Conservation (phyloP, 2,797 vertebrate species). For the Anabas testudineus region DNA sequence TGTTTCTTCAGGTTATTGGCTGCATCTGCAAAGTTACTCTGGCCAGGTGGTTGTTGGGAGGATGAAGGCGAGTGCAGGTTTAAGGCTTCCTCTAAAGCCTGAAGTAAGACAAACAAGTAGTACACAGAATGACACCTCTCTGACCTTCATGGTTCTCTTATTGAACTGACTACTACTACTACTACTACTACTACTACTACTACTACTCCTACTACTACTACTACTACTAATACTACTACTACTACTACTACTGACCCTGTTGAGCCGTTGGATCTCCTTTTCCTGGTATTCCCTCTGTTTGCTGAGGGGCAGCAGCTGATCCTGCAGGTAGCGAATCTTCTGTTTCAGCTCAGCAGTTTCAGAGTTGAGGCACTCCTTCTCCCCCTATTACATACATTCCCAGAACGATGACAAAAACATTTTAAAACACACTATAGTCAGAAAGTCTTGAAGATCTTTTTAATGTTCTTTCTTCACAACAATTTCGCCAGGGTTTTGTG, state of each 20-base stretch:
- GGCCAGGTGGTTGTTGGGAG: slow-evolving; percentile 82
- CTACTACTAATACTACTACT: too few species aligned
- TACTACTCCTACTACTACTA: too few species aligned
- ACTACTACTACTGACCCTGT: slow-evolving; percentile 90
- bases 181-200: too few species aligned
- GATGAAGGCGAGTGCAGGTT: slow-evolving; percentile 88
- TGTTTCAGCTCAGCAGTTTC: slow-evolving; percentile 94
- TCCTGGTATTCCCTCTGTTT: slow-evolving; percentile 97
- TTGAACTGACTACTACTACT: too few species aligned
- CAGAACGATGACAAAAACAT: slow-evolving; percentile 2
- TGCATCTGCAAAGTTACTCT: slow-evolving; percentile 83
- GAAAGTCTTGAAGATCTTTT: not conserved
- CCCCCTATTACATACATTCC: slow-evolving; percentile 81
- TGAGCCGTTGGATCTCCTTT: slow-evolving; percentile 96
- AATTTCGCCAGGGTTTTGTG: not conserved
- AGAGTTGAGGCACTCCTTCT: slow-evolving; percentile 91
- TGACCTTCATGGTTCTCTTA: not conserved
- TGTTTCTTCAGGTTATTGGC: slow-evolving; percentile 87
- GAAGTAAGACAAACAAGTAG: slow-evolving; percentile 16
- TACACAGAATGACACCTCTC: not conserved
- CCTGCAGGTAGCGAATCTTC: slow-evolving; percentile 93
- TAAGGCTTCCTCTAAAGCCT: slow-evolving; percentile 96
- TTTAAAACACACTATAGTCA: too few species aligned
- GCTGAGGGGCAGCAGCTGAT: slow-evolving; percentile 92
- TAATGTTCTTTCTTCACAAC: not conserved